phyloP scores from a whole-genome alignment of 1,140 invertebrate species.

The Parasteatoda tepidariorum region DNA sequence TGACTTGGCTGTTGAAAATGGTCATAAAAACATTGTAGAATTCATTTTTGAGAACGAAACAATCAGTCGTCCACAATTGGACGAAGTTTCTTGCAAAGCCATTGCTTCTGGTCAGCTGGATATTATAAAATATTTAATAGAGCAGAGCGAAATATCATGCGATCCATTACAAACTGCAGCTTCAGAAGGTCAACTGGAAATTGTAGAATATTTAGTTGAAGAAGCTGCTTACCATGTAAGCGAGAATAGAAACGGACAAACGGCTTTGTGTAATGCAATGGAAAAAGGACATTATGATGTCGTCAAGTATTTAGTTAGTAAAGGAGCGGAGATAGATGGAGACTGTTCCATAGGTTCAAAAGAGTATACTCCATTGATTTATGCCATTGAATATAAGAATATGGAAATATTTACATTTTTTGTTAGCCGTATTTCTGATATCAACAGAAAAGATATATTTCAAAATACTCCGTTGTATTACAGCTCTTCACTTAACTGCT shows the following conservation, averaged over 20 bases:
- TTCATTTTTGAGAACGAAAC: neutral
- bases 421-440: slow-evolving; percentile 75
- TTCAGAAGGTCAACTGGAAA: neutral
- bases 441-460: neutral
- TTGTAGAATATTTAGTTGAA: neutral
- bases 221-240: neutral
- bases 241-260: neutral
- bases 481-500: neutral
- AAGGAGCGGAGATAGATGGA: slow-evolving; percentile 66
- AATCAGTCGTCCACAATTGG: neutral
- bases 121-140: neutral
- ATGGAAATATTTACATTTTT: slow-evolving; percentile 91
- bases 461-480: neutral
- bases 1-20: neutral
- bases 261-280: slow-evolving; percentile 91
- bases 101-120: neutral
- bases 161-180: neutral
- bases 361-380: slow-evolving; percentile 92
- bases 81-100: neutral
- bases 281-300: slow-evolving; percentile 94
- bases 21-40: neutral
- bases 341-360: neutral
- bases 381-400: slow-evolving; percentile 72
- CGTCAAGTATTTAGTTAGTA: slow-evolving; percentile 95
- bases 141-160: neutral